Conservation (phyloP, 2,888 invertebrate genomes). For the Agapetus fuscipes region DNA sequence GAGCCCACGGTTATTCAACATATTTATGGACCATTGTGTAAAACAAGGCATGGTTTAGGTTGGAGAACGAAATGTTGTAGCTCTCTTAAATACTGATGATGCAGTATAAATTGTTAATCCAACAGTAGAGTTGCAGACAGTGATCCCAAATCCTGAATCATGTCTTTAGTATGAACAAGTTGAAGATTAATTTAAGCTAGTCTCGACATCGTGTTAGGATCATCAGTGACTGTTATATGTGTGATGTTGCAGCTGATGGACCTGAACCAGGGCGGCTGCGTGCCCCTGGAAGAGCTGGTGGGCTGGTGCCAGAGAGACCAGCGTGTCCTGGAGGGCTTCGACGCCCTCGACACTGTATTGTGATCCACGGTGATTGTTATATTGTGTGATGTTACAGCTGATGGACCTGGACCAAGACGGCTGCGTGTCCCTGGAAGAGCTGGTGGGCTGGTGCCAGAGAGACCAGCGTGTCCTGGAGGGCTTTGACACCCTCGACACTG, state of each 20-base stretch:
- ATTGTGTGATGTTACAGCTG: conserved; percentile 52
- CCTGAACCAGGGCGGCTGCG: conserved; percentile 68
- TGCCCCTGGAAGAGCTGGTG: conserved; percentile 70
- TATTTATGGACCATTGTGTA: too few species aligned
- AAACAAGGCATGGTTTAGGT: too few species aligned
- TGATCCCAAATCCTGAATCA: too few species aligned
- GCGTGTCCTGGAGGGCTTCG: conserved; percentile 55
- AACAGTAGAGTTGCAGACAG: too few species aligned
- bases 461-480: conserved; percentile 61
- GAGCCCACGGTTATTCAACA: too few species aligned
- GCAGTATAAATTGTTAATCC: too few species aligned
- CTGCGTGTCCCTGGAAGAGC: conserved; percentile 69
- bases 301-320: conserved; percentile 70
- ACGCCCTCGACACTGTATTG: conserved; percentile 67
- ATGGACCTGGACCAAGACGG: conserved; percentile 76
- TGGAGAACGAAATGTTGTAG: too few species aligned
- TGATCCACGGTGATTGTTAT: conserved; percentile 47
- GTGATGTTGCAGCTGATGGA: conserved; percentile 64
- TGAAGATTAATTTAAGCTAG: too few species aligned
- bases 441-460: conserved; percentile 67
- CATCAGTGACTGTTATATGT: too few species aligned
- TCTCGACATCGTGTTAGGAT: too few species aligned
- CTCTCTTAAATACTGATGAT: too few species aligned
- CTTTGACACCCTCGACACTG: conserved; percentile 62
- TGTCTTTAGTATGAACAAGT: too few species aligned